Percentiles rank a stretch among this genome's conserved stretches.
Conservation (phyloP, 2,888 invertebrate species). For the Epinotia demarniana region DNA sequence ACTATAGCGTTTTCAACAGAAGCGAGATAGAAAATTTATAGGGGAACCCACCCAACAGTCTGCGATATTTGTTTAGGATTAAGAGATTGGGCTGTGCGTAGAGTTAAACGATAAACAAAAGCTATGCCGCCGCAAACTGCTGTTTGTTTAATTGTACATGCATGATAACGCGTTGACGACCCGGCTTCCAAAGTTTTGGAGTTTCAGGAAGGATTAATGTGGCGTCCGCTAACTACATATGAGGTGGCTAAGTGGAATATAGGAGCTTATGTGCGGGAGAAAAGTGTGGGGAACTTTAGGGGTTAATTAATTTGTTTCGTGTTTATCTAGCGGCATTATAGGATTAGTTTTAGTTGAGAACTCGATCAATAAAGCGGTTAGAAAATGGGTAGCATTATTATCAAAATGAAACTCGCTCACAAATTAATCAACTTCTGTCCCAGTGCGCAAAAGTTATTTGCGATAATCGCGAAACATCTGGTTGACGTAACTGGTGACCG, state of each 20-base stretch:
- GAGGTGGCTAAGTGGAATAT: conserved; percentile 56
- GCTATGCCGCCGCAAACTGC: conserved; percentile 73
- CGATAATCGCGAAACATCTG: too few relatives aligned
- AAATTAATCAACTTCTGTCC: background rate
- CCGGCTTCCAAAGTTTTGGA: conserved; percentile 58
- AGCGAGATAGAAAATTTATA: conserved; percentile 66
- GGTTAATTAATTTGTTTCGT: conserved; percentile 34
- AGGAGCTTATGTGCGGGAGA: conserved; percentile 49
- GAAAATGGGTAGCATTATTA: conserved; percentile 12
- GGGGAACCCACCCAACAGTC: conserved; percentile 53
- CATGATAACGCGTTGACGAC: conserved; percentile 74
- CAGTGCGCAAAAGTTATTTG: too few relatives aligned
- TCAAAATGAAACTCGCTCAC: background rate
- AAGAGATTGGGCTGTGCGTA: conserved; percentile 75
- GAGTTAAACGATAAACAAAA: conserved; percentile 78
- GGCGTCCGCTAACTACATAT: conserved; percentile 57
- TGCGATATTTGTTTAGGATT: conserved; percentile 81
- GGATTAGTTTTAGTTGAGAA: conserved; percentile 28
- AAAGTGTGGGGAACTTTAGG: conserved; percentile 40
- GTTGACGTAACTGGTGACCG: too few relatives aligned
- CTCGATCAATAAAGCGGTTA: conserved; percentile 13
- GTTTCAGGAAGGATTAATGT: conserved; percentile 61
- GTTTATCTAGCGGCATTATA: conserved; percentile 27
- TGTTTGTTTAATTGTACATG: conserved; percentile 81
- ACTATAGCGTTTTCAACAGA: conserved; percentile 61